phyloP scores from a whole-genome alignment of 2,113 vertebrate genomes.

The Cyprinus carpio region DNA sequence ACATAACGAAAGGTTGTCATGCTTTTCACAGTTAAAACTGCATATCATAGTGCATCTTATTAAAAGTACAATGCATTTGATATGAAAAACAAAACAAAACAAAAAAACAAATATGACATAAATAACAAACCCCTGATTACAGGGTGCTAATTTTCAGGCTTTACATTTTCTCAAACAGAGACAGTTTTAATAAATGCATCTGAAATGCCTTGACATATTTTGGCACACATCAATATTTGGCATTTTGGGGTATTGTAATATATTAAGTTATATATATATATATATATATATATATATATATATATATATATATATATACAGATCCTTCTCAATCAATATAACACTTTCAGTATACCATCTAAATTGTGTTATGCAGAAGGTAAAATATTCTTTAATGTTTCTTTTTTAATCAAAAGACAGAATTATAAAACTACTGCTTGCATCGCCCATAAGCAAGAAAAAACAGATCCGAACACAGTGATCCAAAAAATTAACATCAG shows the following conservation, averaged over 20 bases:
- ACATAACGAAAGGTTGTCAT: constrained; percentile 54
- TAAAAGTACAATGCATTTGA: constrained; percentile 54
- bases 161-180: constrained; percentile 29
- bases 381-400: constrained; percentile 10
- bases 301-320: constrained; percentile 36
- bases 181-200: constrained; percentile 32
- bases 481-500: constrained; percentile 55
- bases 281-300: constrained; percentile 32
- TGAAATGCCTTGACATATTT: constrained; percentile 50
- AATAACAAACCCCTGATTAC: constrained; percentile 3
- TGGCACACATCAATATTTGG: constrained; percentile 62
- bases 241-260: constrained; percentile 52
- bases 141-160: constrained; percentile 42
- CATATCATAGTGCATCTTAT: constrained; percentile 59
- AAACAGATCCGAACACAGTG: constrained; percentile 39
- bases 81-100: constrained; percentile 33
- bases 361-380: constrained; percentile 46
- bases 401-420: constrained; percentile 9
- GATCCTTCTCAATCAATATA: constrained; percentile 36
- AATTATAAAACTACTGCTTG: constrained; percentile 61
- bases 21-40: constrained; percentile 59
- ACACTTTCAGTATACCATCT: constrained; percentile 38
- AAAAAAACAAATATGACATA: constrained; percentile 32
- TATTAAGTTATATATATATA: constrained; percentile 44
- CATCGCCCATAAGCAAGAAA: constrained; percentile 51